Conservation (phyloP, 2,888 invertebrate species). For the Melinaea marsaeus region DNA sequence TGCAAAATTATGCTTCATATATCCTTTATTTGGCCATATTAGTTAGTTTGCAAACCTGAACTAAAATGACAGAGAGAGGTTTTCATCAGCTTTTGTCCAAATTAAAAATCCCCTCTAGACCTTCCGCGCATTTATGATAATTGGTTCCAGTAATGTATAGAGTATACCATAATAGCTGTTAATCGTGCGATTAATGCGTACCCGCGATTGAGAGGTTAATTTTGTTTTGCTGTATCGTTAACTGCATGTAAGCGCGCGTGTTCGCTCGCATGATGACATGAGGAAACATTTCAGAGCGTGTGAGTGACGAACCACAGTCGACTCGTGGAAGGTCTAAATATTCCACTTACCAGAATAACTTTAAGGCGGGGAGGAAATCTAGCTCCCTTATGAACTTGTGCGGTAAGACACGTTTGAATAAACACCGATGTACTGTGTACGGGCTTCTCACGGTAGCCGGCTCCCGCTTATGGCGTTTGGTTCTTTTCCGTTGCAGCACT, state of each 20-base stretch:
- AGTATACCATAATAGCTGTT: conserved; percentile 39
- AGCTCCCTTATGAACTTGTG: conserved; percentile 97
- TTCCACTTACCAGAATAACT: conserved; percentile 90
- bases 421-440: conserved; percentile 49
- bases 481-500: conserved; percentile 59
- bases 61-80: conserved; percentile 49
- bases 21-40: conserved; percentile 56
- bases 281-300: conserved; percentile 88
- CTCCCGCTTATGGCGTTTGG: conserved; percentile 68
- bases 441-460: conserved; percentile 63
- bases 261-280: conserved; percentile 59
- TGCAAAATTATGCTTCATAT: conserved; percentile 60
- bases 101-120: conserved; percentile 60
- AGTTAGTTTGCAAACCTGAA: conserved; percentile 55
- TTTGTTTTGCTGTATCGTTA: conserved; percentile 52
- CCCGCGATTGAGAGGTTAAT: conserved; percentile 36
- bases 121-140: conserved; percentile 66
- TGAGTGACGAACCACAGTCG: conserved; percentile 87
- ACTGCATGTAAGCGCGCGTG: conserved; percentile 47
- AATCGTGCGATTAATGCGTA: conserved; percentile 29
- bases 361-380: conserved; percentile 92
- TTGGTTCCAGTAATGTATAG: conserved; percentile 49
- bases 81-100: conserved; percentile 54
- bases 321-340: conserved; percentile 90
- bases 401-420: conserved; percentile 85